Evolutionary conservation across 2,797 vertebrate genomes (phyloP).

Genomic region (Hybognathus amarus): DNA sequence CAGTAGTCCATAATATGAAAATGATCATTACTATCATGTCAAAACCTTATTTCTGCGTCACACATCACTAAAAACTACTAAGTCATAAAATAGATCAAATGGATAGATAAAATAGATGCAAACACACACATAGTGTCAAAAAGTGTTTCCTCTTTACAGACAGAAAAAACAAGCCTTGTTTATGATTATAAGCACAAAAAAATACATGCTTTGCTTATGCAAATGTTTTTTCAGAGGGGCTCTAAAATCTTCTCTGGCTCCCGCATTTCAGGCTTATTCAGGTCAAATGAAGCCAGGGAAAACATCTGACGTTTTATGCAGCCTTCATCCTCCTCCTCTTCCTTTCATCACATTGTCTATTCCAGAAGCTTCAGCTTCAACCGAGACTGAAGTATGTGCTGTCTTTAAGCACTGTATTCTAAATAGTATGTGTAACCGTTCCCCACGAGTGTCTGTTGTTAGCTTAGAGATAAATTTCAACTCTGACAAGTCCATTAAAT

Average conservation of each 20-base stretch:
- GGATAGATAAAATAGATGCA: neutral
- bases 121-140: neutral
- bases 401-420: neutral
- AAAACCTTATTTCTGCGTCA: neutral
- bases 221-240: conserved; percentile 16
- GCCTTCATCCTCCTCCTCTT: conserved; percentile 14
- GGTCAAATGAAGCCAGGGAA: conserved; percentile 24
- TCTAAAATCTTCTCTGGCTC: conserved; percentile 26
- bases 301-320: conserved; percentile 21
- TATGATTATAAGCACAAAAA: conserved; percentile 7
- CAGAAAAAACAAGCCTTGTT: neutral
- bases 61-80: neutral
- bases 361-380: neutral
- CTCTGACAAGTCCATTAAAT: conserved; percentile 45
- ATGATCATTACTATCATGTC: neutral
- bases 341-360: conserved; percentile 29
- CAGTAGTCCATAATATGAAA: neutral
- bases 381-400: neutral
- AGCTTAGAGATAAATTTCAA: conserved; percentile 34
- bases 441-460: conserved; percentile 16
- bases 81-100: neutral
- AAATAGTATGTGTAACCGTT: conserved; percentile 30
- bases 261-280: conserved; percentile 21
- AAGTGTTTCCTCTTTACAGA: neutral
- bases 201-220: neutral